Percentiles rank a stretch among this genome's conserved stretches.
phyloP scores from a whole-genome alignment of 2,888 invertebrate species.

The Aleiodes alternator region DNA sequence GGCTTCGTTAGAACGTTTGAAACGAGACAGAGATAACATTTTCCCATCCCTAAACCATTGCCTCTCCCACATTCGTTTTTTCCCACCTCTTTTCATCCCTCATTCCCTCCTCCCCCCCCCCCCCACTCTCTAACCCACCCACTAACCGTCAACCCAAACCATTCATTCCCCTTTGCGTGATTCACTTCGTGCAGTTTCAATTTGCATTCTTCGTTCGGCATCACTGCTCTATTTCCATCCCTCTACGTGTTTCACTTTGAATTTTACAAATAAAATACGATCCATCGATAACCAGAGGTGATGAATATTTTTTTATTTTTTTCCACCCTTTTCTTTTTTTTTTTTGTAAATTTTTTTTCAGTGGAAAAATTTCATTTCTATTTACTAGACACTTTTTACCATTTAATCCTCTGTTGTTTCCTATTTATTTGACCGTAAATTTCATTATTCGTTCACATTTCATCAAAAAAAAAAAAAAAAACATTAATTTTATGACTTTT shows the following conservation, averaged over 20 bases:
- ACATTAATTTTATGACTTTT: no score
- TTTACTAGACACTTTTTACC: no score
- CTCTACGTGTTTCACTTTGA: conserved; percentile 27
- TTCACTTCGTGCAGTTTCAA: conserved; percentile 35
- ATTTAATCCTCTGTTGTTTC: no score
- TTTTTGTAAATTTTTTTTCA: not conserved
- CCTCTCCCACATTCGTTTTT: no score
- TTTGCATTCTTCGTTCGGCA: conserved; percentile 31
- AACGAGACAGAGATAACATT: conserved; percentile 12
- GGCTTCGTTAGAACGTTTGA: conserved; percentile 18
- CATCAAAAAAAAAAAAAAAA: no score
- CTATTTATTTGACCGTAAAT: no score
- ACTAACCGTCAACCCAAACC: conserved; percentile 2
- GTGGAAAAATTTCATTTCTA: not conserved
- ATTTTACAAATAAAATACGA: conserved; percentile 32
- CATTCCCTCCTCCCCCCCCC: no score
- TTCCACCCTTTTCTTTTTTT: not conserved
- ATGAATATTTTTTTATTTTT: conserved; percentile 7
- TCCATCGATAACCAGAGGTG: conserved; percentile 31
- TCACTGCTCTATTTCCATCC: conserved; percentile 26
- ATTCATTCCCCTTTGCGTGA: conserved; percentile 13
- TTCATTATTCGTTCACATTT: no score
- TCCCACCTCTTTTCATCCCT: not conserved
- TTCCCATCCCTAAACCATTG: not conserved
- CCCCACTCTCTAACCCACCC: not conserved